These are phyloP conservation scores for Syngnathus typhle DNA, from an alignment of 2,113 vertebrate genomes.

Conservation along the genomic window DNA sequence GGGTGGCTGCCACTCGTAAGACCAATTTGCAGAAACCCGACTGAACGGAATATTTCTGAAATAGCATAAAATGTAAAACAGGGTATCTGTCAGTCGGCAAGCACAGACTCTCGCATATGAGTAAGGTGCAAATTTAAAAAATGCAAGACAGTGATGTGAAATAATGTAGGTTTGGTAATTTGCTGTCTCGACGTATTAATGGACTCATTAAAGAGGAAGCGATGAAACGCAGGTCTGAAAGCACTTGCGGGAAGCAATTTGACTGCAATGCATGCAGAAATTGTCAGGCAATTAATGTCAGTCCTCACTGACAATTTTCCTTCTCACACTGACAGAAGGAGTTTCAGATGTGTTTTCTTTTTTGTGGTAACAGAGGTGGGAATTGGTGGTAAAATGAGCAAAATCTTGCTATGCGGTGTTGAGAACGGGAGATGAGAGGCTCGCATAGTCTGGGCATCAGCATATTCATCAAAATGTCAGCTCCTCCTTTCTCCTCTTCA, in stretches of 20 bases:
- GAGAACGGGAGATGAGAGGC: not conserved
- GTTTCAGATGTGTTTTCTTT: not conserved
- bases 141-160: slow-evolving; percentile 9
- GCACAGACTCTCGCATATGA: too few relatives aligned
- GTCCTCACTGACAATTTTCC: not conserved
- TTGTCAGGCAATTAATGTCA: slow-evolving; percentile 17
- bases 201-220: slow-evolving; percentile 17
- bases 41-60: not conserved
- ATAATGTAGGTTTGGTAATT: slow-evolving; percentile 16
- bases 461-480: slow-evolving; percentile 63
- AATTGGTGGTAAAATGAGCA: slow-evolving; percentile 27
- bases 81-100: too few relatives aligned
- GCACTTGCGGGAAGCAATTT: slow-evolving; percentile 38
- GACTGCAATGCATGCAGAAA: slow-evolving; percentile 9
- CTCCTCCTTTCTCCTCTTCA: slow-evolving; percentile 59
- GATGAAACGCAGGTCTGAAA: slow-evolving; percentile 6
- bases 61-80: not conserved
- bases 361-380: not conserved
- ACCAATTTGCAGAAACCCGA: not conserved
- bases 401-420: slow-evolving; percentile 26
- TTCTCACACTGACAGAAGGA: not conserved
- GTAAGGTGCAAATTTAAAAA: slow-evolving; percentile 7
- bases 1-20: not conserved
- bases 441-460: slow-evolving; percentile 15
- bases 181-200: slow-evolving; percentile 27